Evolutionary conservation across 2,888 invertebrate genomes (phyloP), one percentile per base, ranked within the genome.

Genomic region (Marasmarcha lunaedactyla): DNA sequence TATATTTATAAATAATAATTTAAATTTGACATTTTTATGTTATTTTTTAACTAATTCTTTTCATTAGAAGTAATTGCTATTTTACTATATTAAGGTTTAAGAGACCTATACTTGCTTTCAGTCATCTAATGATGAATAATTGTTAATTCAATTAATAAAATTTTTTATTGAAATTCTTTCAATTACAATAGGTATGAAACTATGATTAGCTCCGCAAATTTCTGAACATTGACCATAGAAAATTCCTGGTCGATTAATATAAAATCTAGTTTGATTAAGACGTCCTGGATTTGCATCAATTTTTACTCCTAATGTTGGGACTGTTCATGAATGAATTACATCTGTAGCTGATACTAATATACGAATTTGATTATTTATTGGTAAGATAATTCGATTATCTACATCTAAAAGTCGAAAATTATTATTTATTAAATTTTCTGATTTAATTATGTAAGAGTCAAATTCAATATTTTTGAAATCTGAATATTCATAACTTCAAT

Each of bases 121-220:
- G 88, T 81, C 87, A 88, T 85, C 84, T 86, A 86, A 86, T 87
- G 85, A 78, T 42, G 59, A 61, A 61, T 68, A 66, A 56, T 70
- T 78, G 71, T 77, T 67, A 69, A 87, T 73, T 87, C 86, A 87
- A 62, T 85, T 85, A 71, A 87, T 84, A 60, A 88, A 87, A 50
- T 62, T 73, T 57, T 77, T 79, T 53, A 77, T 64, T 44, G 73
- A 68, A 39, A 86, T 76, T 57, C 81, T 84, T 87, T 89, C 88
- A 55, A 89, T 67, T 43, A 86, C 84, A 85, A 91, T 90, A 25
- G 90, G 91, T 76, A 92, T 92, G 86, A 92, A 92, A 43, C 90
- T 90, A 67, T 92, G 91, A 64, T 92, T 91, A 39, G 88, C 86
- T 0, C 91, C 91, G 76, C 91, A 92, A 81, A 92, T 91, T 87